Evolutionary conservation across 2,797 vertebrate species (phyloP).

Genomic region (Streptopelia turtur): DNA sequence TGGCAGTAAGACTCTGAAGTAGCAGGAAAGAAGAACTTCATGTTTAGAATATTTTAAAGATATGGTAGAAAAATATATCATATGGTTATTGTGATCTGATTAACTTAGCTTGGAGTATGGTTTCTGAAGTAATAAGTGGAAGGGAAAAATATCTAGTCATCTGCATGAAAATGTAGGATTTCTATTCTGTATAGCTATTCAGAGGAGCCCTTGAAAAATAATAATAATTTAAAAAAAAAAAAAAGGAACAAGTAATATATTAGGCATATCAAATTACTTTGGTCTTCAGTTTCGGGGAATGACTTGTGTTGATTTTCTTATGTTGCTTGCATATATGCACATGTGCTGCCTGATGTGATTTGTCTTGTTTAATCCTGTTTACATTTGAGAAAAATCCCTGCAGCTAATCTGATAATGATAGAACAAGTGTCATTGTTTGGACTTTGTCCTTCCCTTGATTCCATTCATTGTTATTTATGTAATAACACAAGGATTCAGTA

Average conservation of each 20-base stretch:
- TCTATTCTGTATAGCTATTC: neutral
- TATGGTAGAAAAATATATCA: neutral
- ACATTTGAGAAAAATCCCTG: neutral
- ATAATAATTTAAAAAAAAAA: neutral
- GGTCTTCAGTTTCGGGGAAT: neutral
- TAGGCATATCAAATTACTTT: neutral
- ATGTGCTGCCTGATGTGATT: neutral
- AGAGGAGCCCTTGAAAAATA: neutral
- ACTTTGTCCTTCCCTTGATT: neutral
- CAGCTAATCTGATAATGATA: neutral
- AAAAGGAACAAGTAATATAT: neutral
- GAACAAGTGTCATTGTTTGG: neutral
- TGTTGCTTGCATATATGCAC: neutral
- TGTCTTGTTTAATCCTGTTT: neutral
- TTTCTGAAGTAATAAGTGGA: neutral
- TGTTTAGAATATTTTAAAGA: neutral
- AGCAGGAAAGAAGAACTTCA: neutral
- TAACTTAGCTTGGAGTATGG: neutral
- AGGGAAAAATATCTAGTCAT: neutral
- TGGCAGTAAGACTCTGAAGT: neutral
- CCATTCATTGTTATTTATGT: neutral
- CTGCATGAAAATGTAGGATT: neutral
- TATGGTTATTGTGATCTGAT: neutral
- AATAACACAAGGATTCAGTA: neutral
- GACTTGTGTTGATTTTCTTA: neutral